Evolutionary conservation across 2,113 vertebrate genomes (phyloP), one percentile per base, ranked within the genome.

Genomic region (Orientallactaga bullata): DNA sequence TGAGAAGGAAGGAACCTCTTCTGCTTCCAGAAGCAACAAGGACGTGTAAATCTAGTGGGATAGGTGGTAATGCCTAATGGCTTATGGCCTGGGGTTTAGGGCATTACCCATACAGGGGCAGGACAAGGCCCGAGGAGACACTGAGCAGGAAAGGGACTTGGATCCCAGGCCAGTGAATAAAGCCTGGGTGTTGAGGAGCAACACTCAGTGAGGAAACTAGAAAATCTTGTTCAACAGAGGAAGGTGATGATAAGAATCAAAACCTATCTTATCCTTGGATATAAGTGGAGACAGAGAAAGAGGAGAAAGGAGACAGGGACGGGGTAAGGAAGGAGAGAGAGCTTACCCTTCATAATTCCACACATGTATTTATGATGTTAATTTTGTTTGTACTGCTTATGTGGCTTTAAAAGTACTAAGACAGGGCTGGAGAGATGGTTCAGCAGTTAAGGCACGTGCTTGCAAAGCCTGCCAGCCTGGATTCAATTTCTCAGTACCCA

Each of bases 1-100:
- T 76, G 60, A 76, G 69, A 94, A 42, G 51, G 39, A 82, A 89
- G 60, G 58, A 87, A 83, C 73, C 86, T 91, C 32, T 74, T 65
- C 77, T 58, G 37, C 82, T 84, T 79, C 58, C 77, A 74, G 69
- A 68, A 79, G 69, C 6, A 81, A 39, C 28, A 89, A 79, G 39
- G 39, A 73, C 69, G 30, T 74, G 51, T 89, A 79, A 89, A 95
- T 89, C 76, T 23, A 87, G 28, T 65, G 61, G 85, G 60, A 73
- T 79, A 78, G 30, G 28, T 92, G 39, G 58, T 92, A 68, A 93
- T 78, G 94, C 66, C 85, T 68, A 85, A 23, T 71, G 32, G 30
- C 28, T 63, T 66, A 39, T 65, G 76, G 37, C 47, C 92, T 86
- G 76, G 88, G 39, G 15, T 65, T 71, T 85, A 71, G 76, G 28